Conservation (phyloP, 2,888 invertebrate species). For the Pristionchus exspectatus region DNA sequence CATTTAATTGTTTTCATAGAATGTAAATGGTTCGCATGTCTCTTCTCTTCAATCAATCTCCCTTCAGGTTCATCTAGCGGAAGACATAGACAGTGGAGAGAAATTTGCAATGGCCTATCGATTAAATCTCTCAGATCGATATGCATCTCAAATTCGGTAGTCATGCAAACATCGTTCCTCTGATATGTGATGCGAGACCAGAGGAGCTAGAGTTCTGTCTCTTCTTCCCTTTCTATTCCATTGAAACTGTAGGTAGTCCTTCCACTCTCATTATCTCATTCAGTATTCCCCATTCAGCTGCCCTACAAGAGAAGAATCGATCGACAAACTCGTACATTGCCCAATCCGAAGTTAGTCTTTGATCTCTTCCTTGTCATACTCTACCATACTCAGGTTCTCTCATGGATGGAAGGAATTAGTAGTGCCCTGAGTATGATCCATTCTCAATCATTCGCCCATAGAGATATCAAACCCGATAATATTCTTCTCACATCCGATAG, state of each 20-base stretch:
- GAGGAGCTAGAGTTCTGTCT: slow-evolving; percentile 46
- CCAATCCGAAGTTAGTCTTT: not conserved
- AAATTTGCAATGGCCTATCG: slow-evolving; percentile 64
- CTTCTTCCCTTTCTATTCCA: slow-evolving; percentile 43
- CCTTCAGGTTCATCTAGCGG: slow-evolving; percentile 52
- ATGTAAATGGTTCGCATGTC: too few relatives aligned
- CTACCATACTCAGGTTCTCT: slow-evolving; percentile 58
- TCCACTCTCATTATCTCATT: not conserved
- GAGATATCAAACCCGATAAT: slow-evolving; percentile 91
- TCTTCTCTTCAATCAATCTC: not conserved
- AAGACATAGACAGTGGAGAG: slow-evolving; percentile 64
- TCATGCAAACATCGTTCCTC: slow-evolving; percentile 44
- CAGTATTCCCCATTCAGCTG: not conserved
- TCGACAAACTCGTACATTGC: not conserved
- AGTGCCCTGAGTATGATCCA: slow-evolving; percentile 68
- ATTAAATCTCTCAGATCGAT: slow-evolving; percentile 38
- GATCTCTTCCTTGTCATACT: not conserved
- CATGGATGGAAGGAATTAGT: slow-evolving; percentile 61
- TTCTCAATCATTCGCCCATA: slow-evolving; percentile 62
- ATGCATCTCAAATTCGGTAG: slow-evolving; percentile 47
- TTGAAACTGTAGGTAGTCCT: slow-evolving; percentile 26
- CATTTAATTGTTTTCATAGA: not conserved
- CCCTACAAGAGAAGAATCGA: slow-evolving; percentile 7
- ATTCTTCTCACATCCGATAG: slow-evolving; percentile 86
- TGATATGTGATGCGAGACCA: slow-evolving; percentile 29